Percentiles rank a stretch among this genome's conserved stretches.
These are phyloP conservation scores for Ormyrus labotus DNA, from an alignment of 2,888 invertebrate species.

Conservation along the genomic window DNA sequence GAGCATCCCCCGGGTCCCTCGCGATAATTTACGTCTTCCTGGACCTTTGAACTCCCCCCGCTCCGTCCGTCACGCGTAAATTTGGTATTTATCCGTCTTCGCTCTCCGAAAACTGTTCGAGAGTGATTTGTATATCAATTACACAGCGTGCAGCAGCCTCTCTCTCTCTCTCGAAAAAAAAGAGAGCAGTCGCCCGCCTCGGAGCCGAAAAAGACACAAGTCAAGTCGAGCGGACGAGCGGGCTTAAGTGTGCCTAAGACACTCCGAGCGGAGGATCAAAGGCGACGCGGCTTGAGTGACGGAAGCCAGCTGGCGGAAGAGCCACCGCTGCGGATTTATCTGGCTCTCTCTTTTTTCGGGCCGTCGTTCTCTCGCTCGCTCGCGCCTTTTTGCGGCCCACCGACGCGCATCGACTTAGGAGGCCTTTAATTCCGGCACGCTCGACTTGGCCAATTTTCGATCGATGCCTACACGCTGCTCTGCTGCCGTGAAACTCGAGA, in stretches of 20 bases:
- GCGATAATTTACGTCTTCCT: constrained; percentile 50
- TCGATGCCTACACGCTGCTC: not conserved
- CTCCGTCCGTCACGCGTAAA: not conserved
- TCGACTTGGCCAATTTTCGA: constrained; percentile 38
- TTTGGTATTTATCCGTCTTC: constrained; percentile 21
- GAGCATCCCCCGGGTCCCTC: constrained; percentile 22
- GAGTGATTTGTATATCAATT: constrained; percentile 42
- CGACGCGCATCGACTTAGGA: constrained; percentile 16
- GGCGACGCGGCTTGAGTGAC: constrained; percentile 67
- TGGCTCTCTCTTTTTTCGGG: constrained; percentile 20
- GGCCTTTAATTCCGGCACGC: constrained; percentile 52
- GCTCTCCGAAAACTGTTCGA: constrained; percentile 12
- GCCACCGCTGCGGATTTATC: constrained; percentile 64
- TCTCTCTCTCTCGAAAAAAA: not conserved
- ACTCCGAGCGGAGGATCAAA: constrained; percentile 66
- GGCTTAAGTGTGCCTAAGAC: constrained; percentile 66
- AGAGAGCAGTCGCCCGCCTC: not conserved
- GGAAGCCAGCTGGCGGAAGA: constrained; percentile 72
- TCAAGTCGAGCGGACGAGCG: constrained; percentile 55
- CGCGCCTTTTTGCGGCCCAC: not conserved
- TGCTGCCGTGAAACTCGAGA: constrained; percentile 37
- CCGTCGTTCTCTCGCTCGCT: constrained; percentile 61
- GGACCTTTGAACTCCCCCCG: constrained; percentile 44
- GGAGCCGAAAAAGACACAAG: constrained; percentile 20
- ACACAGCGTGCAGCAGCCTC: not conserved